Evolutionary conservation across 2,113 vertebrate species (phyloP), one percentile per base, ranked within the genome.

Genomic region (Brachypteracias leptosomus): DNA sequence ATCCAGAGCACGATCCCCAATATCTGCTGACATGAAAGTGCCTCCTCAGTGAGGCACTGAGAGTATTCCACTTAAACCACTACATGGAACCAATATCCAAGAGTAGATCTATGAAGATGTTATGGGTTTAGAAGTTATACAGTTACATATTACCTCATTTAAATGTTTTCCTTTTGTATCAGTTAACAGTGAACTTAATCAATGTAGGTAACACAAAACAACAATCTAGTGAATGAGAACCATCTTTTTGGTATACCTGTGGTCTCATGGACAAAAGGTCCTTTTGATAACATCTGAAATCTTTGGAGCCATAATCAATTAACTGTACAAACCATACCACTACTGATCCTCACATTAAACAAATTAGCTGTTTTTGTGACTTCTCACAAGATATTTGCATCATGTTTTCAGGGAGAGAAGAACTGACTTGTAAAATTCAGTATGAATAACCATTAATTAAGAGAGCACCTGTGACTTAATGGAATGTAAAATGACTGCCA

Each of bases 201-300:
- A 44, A 38, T 17, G 4, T 3, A 58, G 42, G 17, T 38, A 29
- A 52, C 7, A 73, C 4, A 74, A 28, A 62, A n/a, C 10, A 76
- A 44, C 2, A 0, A 0, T 9, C 5, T 44, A 22, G 8, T 42
- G 55, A 87, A 51, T 36, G 19, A 76, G 18, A 89, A 26, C 1
- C n/a, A 25, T 8, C 12, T 18, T 75, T 86, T 61, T 40, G 11
- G 5, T 7, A 42, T 36, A 11, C 1, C 21, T 77, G 4, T 78
- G 13, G 15, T 82, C 36, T 52, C 31, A 66, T 16, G 47, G 18
- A 29, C 26, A 54, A 77, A 58, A 58, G 0, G 0, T 38, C 16
- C 17, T 76, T 85, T 42, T 21, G 44, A 24, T 21, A 82, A 13
- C 3, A 20, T 13, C 57, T 47, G 20, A 49, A 76, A 29, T 61